Evolutionary conservation across 1,140 invertebrate genomes (phyloP).

Genomic region (Pachyrhynchus sulphureomaculatus): DNA sequence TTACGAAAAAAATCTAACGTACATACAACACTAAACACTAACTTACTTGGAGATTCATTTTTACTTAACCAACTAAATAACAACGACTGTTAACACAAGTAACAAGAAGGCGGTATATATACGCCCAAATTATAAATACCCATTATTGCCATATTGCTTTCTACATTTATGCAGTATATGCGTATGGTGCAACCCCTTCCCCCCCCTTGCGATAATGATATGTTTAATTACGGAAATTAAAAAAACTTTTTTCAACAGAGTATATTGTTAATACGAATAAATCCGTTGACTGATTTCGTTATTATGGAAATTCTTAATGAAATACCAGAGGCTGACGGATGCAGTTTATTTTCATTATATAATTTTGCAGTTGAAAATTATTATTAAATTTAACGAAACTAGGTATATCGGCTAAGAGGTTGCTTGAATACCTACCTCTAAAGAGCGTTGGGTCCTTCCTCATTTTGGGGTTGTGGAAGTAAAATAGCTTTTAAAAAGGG

Average conservation of each 20-base stretch:
- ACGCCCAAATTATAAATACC: slow-evolving; percentile 10
- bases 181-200: slow-evolving; percentile 11
- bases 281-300: slow-evolving; percentile 15
- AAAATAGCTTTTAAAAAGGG: no score
- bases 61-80: slow-evolving; percentile 11
- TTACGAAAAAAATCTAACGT: neutral
- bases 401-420: no score
- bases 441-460: no score
- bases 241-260: slow-evolving; percentile 22
- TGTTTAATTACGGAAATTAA: slow-evolving; percentile 32
- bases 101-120: slow-evolving; percentile 13
- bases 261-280: slow-evolving; percentile 2
- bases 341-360: no score
- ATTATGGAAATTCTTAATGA: slow-evolving; percentile 18
- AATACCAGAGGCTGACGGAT: no score
- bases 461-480: no score
- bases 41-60: slow-evolving; percentile 33
- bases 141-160: slow-evolving; percentile 15
- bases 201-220: neutral
- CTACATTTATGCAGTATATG: slow-evolving; percentile 8
- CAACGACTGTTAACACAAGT: slow-evolving; percentile 15
- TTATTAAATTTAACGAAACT: no score
- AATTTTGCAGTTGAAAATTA: no score
- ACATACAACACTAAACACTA: neutral
- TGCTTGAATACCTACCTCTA: no score